Percentiles rank a stretch among this genome's conserved stretches.
phyloP scores from a whole-genome alignment of 2,888 invertebrate species.

The Pseudeuparius sepicola region DNA sequence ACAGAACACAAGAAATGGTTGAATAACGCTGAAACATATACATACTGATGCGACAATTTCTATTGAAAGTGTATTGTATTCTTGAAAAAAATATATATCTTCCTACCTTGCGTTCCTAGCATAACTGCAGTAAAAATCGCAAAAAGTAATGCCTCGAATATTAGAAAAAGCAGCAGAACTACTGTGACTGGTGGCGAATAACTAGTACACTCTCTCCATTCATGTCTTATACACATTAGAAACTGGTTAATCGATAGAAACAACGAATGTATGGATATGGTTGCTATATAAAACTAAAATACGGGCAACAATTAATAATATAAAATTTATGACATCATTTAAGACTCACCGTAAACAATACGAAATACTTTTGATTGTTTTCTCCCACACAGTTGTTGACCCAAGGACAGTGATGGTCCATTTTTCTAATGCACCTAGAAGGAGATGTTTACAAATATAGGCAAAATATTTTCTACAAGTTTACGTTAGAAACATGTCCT shows the following conservation, averaged over 20 bases:
- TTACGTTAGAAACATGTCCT: too few species aligned
- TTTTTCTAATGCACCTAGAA: slow-evolving; percentile 62
- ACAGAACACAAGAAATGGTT: too few species aligned
- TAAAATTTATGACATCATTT: too few species aligned
- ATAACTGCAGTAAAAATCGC: slow-evolving; percentile 97
- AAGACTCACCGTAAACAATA: slow-evolving; percentile 88
- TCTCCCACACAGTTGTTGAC: slow-evolving; percentile 99
- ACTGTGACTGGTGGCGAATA: slow-evolving; percentile 96
- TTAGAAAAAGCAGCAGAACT: slow-evolving; percentile 78
- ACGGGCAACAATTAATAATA: slow-evolving; percentile 18
- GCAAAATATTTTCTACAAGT: too few species aligned
- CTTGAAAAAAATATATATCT: too few species aligned
- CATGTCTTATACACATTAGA: slow-evolving; percentile 81
- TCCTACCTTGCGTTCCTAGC: slow-evolving; percentile 79
- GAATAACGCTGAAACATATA: too few species aligned
- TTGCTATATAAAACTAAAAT: slow-evolving; percentile 95
- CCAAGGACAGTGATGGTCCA: slow-evolving; percentile 92
- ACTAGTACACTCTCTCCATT: slow-evolving; percentile 90
- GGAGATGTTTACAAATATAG: too few species aligned
- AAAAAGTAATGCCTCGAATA: slow-evolving; percentile 91
- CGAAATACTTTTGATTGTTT: slow-evolving; percentile 98
- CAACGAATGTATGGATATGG: slow-evolving; percentile 88
- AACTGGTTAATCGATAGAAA: slow-evolving; percentile 90
- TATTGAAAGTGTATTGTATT: too few species aligned
- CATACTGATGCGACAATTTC: too few species aligned